Evolutionary conservation across 2,888 invertebrate species (phyloP).

Genomic region (Acleris holmiana): DNA sequence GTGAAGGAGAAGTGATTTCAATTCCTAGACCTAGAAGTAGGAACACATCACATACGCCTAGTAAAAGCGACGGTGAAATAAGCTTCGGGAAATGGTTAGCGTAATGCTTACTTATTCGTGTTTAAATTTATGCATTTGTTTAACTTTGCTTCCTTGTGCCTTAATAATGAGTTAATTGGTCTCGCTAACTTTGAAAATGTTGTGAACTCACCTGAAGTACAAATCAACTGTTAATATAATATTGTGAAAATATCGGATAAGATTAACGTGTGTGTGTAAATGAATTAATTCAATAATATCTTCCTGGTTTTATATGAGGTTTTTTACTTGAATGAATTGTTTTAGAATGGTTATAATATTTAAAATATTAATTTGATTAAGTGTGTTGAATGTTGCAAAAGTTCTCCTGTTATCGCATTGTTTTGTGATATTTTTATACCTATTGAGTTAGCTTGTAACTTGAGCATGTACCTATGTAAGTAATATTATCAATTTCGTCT

Average conservation of each 20-base stretch:
- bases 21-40: conserved; percentile 48
- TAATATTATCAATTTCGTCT: conserved; percentile 12
- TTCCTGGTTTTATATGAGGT: background rate
- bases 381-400: conserved; percentile 14
- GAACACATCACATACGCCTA: conserved; percentile 44
- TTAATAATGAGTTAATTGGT: background rate
- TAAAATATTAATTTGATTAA: background rate
- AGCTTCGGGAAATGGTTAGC: conserved; percentile 49
- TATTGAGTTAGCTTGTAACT: conserved; percentile 10
- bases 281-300: background rate
- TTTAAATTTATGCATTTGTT: background rate
- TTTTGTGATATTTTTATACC: conserved; percentile 51
- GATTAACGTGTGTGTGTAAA: background rate
- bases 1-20: conserved; percentile 71
- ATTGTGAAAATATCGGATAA: background rate
- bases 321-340: conserved; percentile 7
- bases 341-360: conserved; percentile 1
- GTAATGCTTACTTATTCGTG: conserved; percentile 33
- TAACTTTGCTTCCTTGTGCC: background rate
- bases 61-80: conserved; percentile 64
- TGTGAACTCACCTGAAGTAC: conserved; percentile 67
- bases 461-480: background rate
- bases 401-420: conserved; percentile 48
- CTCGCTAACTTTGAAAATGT: conserved; percentile 37
- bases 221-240: conserved; percentile 52